Conservation (phyloP, 2,797 vertebrate genomes). For the Lutjanus campechanus region DNA sequence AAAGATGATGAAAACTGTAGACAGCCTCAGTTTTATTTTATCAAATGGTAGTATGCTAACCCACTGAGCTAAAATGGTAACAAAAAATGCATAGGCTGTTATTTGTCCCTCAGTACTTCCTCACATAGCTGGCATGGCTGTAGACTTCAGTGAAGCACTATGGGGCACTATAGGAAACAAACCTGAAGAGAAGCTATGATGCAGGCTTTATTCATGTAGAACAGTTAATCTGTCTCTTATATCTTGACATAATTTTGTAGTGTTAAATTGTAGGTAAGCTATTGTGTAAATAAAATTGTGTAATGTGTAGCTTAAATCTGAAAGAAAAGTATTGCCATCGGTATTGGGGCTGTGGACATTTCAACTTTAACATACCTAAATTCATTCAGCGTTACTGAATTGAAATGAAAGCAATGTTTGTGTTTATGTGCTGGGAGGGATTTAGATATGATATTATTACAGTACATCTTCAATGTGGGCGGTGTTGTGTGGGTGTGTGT, state of each 20-base stretch:
- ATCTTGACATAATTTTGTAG: no score
- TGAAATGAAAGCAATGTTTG: neutral
- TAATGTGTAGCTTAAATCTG: no score
- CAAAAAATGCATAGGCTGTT: neutral
- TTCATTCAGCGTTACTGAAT: neutral
- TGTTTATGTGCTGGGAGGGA: neutral
- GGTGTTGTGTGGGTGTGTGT: neutral
- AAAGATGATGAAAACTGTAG: no score
- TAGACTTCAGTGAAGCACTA: neutral
- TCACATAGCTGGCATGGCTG: neutral
- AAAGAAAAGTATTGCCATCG: no score
- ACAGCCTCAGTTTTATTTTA: no score
- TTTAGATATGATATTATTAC: slow-evolving; percentile 3
- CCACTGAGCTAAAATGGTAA: neutral
- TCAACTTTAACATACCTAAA: neutral
- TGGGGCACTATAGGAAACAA: neutral
- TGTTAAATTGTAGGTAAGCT: no score
- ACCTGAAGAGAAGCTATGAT: neutral
- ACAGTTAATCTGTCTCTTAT: no score
- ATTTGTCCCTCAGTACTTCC: neutral
- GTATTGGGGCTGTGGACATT: neutral
- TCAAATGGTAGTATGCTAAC: no score
- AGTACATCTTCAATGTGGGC: neutral
- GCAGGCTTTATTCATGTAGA: neutral
- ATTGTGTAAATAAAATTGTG: no score